Evolutionary conservation across 2,888 invertebrate species (phyloP).

Genomic region (Heliconius charithonia): DNA sequence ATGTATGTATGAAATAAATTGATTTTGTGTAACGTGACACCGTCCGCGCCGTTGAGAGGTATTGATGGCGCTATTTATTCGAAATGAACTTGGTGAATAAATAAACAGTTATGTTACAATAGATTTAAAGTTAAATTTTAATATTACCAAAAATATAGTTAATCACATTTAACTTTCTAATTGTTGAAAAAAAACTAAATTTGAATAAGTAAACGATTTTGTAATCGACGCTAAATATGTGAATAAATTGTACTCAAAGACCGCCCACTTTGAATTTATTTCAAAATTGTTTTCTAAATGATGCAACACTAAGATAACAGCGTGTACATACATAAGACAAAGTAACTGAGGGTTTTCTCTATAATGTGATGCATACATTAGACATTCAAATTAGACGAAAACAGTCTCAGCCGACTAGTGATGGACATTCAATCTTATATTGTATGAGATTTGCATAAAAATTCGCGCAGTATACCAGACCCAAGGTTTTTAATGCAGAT

Average conservation of each 20-base stretch:
- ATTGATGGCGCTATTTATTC: conserved; percentile 25
- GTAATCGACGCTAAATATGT: conserved; percentile 29
- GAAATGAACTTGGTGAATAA: conserved; percentile 21
- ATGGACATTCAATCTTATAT: conserved; percentile 78
- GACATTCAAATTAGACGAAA: conserved; percentile 79
- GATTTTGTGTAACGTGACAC: conserved; percentile 37
- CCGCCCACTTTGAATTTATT: conserved; percentile 41
- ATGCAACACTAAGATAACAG: conserved; percentile 34
- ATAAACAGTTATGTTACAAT: not conserved
- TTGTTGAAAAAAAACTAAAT: not conserved
- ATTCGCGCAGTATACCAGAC: conserved; percentile 61
- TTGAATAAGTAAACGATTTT: conserved; percentile 7
- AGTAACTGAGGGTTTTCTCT: conserved; percentile 36
- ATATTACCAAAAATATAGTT: not conserved
- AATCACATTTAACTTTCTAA: not conserved
- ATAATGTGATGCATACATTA: conserved; percentile 61
- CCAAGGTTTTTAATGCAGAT: conserved; percentile 77
- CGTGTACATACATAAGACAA: conserved; percentile 19
- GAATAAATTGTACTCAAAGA: conserved; percentile 35
- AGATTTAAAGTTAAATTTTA: not conserved
- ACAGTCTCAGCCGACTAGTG: conserved; percentile 66
- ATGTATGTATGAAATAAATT: conserved; percentile 47
- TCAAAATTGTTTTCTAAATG: conserved; percentile 44
- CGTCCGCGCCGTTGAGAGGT: conserved; percentile 11
- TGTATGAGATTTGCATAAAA: conserved; percentile 77